These are phyloP conservation scores for Drosophila koepferae DNA, from an alignment of 2,888 invertebrate species.

Conservation along the genomic window DNA sequence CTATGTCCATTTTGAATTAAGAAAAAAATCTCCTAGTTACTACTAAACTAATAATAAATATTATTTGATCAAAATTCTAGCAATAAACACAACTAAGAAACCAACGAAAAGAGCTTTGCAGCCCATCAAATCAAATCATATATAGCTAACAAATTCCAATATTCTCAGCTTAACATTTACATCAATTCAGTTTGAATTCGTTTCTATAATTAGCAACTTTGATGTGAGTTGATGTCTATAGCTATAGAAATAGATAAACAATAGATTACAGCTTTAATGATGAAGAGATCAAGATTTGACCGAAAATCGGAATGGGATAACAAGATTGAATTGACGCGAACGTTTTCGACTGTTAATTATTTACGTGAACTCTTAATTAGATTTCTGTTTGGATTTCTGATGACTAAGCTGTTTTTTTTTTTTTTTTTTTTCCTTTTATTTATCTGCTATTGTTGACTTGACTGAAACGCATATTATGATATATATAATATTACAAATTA, in stretches of 20 bases:
- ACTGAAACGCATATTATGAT: conserved; percentile 3
- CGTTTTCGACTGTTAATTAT: too few species aligned
- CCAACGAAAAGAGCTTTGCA: neutral
- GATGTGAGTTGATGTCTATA: neutral
- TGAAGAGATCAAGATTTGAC: neutral
- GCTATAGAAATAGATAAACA: neutral
- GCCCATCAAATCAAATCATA: neutral
- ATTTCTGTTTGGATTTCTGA: neutral
- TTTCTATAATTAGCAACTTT: neutral
- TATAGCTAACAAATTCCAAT: neutral
- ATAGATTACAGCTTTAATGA: neutral
- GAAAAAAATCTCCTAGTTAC: too few species aligned
- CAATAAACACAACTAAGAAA: neutral
- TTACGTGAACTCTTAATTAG: neutral
- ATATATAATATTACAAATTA: conserved; percentile 4
- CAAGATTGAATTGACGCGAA: neutral
- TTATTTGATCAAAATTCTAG: neutral
- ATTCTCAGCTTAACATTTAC: neutral
- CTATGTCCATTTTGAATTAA: neutral
- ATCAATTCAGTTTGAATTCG: neutral
- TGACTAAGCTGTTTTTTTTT: neutral
- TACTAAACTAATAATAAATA: too few species aligned
- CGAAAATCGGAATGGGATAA: neutral
- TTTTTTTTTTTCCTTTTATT: too few species aligned
- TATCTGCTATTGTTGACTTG: neutral